Evolutionary conservation across 2,797 vertebrate species (phyloP), one percentile per base, ranked within the genome.

Genomic region (Poecilia picta): DNA sequence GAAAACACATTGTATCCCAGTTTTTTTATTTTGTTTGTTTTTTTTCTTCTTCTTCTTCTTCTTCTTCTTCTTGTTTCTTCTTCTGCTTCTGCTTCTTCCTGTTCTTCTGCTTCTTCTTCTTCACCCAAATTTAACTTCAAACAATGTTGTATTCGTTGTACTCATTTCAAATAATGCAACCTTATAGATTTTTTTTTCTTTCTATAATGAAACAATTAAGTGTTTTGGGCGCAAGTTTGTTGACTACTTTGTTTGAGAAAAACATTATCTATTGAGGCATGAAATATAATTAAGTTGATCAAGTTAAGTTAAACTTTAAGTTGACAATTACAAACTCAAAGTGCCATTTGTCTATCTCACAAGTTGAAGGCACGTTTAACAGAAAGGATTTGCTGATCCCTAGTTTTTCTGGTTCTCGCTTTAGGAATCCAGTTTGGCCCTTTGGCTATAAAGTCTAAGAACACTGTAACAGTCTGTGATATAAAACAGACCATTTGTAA

Each of bases 71-170:
- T 47, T 72, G 15, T 46, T n/a, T 8, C 43, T 31, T n/a, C n/a
- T n/a, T n/a, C n/a, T n/a, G n/a, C n/a, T n/a, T n/a, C n/a, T n/a
- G n/a, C n/a, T n/a, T n/a, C n/a, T n/a, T n/a, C n/a, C n/a, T n/a
- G n/a, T n/a, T n/a, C n/a, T n/a, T n/a, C n/a, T n/a, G n/a, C n/a
- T n/a, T n/a, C n/a, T n/a, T n/a, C n/a, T n/a, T n/a, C n/a, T n/a
- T n/a, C n/a, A 31, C 28, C 46, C 71, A 33, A 23, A 31, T 73
- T 36, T 49, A 73, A 51, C 71, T 73, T 73, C 71, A 73, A 47
- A 49, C 31, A 46, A 72, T 72, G 45, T 31, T 25, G 3, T n/a
- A 71, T 71, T 71, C 0, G 4, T 23, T 10, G 68, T 20, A 46
- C 68, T 72, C 12, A 72, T 46, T 33, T 49, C 28, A 73, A 36